Base-by-base conservation (phyloP, 1,140 invertebrate genomes). In the Oedothorax gibbosus region DNA sequence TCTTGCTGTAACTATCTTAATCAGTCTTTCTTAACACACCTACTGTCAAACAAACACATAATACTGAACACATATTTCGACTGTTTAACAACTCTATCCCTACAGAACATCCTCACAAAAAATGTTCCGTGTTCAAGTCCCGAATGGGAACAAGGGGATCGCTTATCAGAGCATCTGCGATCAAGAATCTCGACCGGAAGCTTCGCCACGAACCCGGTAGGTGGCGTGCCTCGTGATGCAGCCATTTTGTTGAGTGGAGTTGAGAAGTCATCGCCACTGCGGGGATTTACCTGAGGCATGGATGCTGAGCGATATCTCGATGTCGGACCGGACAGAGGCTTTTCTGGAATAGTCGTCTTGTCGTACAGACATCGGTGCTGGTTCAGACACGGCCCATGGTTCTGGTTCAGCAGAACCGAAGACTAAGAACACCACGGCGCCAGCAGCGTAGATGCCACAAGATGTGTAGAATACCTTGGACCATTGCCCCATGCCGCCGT, bases 321-420 rank as follows among this genome's bases (percentile, higher is more conserved):
- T 85, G 57, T 85, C 83, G n/a, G 83, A 85, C 8, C 83, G 73
- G 10, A 85, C 83, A 9, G 83, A 85, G 10, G 83, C 83, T 62
- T 85, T 85, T 53, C 83, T 69, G 10, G 83, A 77, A 35, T 35
- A 35, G 5, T 69, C 4, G n/a, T 85, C 83, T 9, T 56, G 64
- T 0, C 54, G 75, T 4, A 15, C 51, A 0, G 51, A 18, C 11
- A 21, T n/a, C n/a, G 73, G 73, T 60, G 68, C 72, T 2, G 76
- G 73, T 18, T 80, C 57, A 10, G 66, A 53, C 11, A 81, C 66
- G 14, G 86, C 86, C 96, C 96, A 98, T 2, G 93, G 89, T 89
- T 97, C 95, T 87, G 95, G 93, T 87, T 95, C 94, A 0, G 95
- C 96, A 0, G 94, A 94, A 0, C 93, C 95, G 87, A 97, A 95